Evolutionary conservation across 2,888 invertebrate genomes (phyloP).

Genomic region (Rhagophthalmus giganteus): DNA sequence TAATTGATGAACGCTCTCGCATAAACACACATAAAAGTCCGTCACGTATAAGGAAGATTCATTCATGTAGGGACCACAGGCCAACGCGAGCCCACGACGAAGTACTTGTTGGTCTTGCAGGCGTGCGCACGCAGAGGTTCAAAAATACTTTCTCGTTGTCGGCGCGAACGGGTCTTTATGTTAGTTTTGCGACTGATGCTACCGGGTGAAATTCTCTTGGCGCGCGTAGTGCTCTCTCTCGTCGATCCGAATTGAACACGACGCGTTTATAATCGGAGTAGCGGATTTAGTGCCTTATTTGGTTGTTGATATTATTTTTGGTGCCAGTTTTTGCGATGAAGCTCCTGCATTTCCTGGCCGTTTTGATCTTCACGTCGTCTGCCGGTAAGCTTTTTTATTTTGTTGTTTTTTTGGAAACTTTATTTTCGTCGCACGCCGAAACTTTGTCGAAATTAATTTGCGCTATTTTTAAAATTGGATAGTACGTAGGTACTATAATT

Average conservation of each 20-base stretch:
- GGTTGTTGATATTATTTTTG: neutral
- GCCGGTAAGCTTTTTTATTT: neutral
- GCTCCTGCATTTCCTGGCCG: neutral
- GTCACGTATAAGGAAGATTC: slow-evolving; percentile 4
- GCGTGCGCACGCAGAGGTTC: slow-evolving; percentile 17
- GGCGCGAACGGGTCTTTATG: slow-evolving; percentile 16
- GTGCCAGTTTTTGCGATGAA: neutral
- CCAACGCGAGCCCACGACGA: neutral
- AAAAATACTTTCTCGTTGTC: slow-evolving; percentile 17
- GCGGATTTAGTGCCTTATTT: slow-evolving; percentile 10
- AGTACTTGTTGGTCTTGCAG: slow-evolving; percentile 1
- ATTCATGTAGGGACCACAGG: slow-evolving; percentile 7
- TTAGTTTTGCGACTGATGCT: slow-evolving; percentile 14
- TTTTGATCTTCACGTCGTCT: neutral
- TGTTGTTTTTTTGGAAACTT: neutral
- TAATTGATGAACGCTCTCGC: slow-evolving; percentile 1
- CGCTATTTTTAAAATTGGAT: no score
- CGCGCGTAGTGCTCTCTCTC: slow-evolving; percentile 1
- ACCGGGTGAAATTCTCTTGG: neutral
- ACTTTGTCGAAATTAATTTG: neutral
- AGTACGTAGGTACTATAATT: no score
- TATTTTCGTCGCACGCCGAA: neutral
- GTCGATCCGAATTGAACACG: neutral
- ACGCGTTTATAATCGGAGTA: neutral
- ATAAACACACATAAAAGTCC: neutral